Evolutionary conservation across 2,888 invertebrate species (phyloP).

Genomic region (Rugalucina vietnamica): DNA sequence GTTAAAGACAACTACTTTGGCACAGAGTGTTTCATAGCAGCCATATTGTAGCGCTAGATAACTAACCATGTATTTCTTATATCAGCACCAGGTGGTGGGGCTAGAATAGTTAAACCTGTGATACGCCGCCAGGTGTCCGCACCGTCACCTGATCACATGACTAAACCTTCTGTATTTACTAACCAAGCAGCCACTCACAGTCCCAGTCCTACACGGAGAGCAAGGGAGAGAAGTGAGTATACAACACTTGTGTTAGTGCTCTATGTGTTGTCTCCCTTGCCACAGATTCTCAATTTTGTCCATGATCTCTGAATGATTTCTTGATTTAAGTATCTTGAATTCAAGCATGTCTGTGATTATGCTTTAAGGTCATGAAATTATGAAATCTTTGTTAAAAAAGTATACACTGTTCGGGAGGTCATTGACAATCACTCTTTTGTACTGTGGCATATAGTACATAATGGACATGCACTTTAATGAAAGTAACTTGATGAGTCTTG

Average conservation of each 20-base stretch:
- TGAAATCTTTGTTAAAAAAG: no score
- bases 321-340: no score
- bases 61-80: slow-evolving; percentile 5
- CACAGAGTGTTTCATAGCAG: not conserved
- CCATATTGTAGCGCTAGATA: not conserved
- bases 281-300: no score
- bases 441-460: no score
- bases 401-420: no score
- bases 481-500: no score
- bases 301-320: no score
- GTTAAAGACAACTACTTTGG: no score
- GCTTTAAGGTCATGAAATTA: no score
- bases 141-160: slow-evolving; percentile 45
- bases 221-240: not conserved
- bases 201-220: slow-evolving; percentile 7
- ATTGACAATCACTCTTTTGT: no score
- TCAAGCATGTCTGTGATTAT: no score
- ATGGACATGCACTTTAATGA: no score
- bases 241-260: not conserved
- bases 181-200: slow-evolving; percentile 51
- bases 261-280: slow-evolving; percentile 2
- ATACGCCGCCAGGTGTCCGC: slow-evolving; percentile 58
- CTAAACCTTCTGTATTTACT: slow-evolving; percentile 56
- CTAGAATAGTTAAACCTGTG: slow-evolving; percentile 57
- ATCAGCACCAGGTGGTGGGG: slow-evolving; percentile 23